phyloP scores from a whole-genome alignment of 2,113 vertebrate species.

The Nothobranchius kuhntae region DNA sequence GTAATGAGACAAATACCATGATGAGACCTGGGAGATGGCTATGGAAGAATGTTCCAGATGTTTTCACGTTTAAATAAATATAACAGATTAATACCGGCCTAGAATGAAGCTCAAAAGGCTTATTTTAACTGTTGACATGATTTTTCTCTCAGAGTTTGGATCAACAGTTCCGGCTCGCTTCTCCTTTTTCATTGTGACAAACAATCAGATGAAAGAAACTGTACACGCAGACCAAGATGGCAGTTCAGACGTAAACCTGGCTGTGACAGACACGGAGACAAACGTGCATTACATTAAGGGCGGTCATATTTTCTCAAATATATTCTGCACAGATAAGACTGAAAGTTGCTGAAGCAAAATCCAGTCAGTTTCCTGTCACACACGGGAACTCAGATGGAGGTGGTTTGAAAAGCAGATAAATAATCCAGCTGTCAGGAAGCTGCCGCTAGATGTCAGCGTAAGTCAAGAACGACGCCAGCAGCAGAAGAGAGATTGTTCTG shows the following conservation, averaged over 20 bases:
- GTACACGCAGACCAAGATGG: constrained; percentile 1
- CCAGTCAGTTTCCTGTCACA: constrained; percentile 20
- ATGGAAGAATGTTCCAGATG: too few relatives aligned
- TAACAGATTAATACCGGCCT: neutral
- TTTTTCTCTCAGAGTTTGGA: constrained; percentile 8
- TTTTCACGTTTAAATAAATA: neutral
- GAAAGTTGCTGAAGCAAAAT: constrained; percentile 20
- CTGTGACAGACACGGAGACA: neutral
- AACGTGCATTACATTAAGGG: neutral
- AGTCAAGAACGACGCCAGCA: constrained; percentile 11
- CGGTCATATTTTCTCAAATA: constrained; percentile 23
- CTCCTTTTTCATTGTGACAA: neutral
- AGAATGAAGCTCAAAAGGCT: neutral
- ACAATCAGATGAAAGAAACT: neutral
- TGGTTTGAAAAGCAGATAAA: constrained; percentile 16
- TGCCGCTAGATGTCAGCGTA: constrained; percentile 67
- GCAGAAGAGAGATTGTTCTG: neutral
- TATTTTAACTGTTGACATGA: neutral
- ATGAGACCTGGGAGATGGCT: neutral
- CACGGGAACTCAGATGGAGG: constrained; percentile 1
- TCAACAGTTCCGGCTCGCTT: neutral
- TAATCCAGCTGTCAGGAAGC: constrained; percentile 16
- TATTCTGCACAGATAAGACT: constrained; percentile 17
- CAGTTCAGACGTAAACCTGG: constrained; percentile 1
- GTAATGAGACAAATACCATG: constrained; percentile 53